These are phyloP conservation scores for Cryptotermes secundus DNA, from an alignment of 1,140 invertebrate species.

Conservation along the genomic window DNA sequence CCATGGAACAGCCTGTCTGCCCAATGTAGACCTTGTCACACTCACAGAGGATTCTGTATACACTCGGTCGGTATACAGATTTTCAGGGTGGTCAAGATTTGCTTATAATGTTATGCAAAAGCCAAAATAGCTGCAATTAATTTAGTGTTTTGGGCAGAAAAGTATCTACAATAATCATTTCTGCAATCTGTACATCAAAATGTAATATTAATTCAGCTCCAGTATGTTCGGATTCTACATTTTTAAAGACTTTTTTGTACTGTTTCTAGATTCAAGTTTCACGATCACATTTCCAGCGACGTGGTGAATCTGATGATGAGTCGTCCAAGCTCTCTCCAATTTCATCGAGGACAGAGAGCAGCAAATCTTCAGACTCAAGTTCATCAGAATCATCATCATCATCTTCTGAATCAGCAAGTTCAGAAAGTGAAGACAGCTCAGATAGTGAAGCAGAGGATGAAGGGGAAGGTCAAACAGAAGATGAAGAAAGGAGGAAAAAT, in stretches of 20 bases:
- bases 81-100: too few species aligned
- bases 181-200: too few species aligned
- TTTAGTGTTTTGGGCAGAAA: too few species aligned
- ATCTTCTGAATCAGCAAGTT: conserved; percentile 31
- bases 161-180: too few species aligned
- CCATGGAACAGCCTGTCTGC: too few species aligned
- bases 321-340: conserved; percentile 43
- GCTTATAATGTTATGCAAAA: too few species aligned
- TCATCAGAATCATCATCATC: conserved; percentile 33
- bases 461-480: conserved; percentile 46
- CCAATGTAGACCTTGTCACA: too few species aligned
- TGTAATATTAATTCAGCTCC: too few species aligned
- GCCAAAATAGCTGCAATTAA: too few species aligned
- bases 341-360: conserved; percentile 40
- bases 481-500: conserved; percentile 37
- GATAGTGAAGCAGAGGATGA: conserved; percentile 40
- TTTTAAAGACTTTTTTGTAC: not conserved
- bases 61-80: too few species aligned
- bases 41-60: too few species aligned
- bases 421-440: conserved; percentile 31
- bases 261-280: not conserved
- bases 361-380: conserved; percentile 24
- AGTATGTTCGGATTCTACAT: too few species aligned
- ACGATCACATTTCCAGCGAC: not conserved
- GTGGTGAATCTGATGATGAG: conserved; percentile 44